A percentile compares a stretch with the other conserved stretches of the same genome.
These are phyloP conservation scores for Uloborus diversus DNA, from an alignment of 1,140 invertebrate genomes.

Conservation along the genomic window DNA sequence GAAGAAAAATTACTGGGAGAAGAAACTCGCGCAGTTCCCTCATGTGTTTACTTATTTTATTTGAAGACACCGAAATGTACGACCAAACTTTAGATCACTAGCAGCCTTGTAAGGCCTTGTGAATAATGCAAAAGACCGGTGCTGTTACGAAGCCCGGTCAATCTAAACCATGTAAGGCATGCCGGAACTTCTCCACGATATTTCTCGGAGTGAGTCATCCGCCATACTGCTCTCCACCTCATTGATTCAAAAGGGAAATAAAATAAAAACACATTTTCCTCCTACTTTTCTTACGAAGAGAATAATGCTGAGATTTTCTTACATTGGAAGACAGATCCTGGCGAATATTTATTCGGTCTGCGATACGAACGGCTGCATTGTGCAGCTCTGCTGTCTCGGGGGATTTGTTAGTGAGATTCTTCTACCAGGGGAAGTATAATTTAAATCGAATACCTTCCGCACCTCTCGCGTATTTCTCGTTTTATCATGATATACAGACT, in stretches of 20 bases:
- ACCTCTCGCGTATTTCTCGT: no score
- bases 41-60: not conserved
- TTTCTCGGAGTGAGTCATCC: not conserved
- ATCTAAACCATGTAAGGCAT: not conserved
- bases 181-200: not conserved
- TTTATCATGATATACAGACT: no score
- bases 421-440: not conserved
- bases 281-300: no score
- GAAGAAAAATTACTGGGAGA: not conserved
- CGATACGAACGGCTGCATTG: not conserved
- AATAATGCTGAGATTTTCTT: not conserved
- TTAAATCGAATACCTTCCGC: no score
- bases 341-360: not conserved
- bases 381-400: not conserved
- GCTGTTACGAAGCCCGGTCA: not conserved
- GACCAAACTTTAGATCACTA: not conserved
- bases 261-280: not conserved
- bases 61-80: not conserved
- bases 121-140: not conserved
- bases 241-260: not conserved
- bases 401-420: not conserved
- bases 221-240: not conserved
- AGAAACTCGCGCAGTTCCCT: not conserved
- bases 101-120: not conserved
- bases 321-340: not conserved